phyloP scores from a whole-genome alignment of 2,797 vertebrate species.

The Pipistrellus kuhlii region DNA sequence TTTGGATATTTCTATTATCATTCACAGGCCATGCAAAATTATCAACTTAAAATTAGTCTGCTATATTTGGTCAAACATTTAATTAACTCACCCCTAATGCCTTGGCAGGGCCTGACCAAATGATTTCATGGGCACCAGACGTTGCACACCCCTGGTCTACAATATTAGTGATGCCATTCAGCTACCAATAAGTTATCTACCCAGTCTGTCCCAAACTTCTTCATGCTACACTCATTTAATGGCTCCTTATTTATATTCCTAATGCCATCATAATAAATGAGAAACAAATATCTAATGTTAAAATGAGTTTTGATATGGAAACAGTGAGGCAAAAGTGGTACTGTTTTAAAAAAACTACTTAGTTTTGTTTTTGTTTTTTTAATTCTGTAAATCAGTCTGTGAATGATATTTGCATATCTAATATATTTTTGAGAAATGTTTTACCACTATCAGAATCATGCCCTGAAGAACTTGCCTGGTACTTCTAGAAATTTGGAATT shows the following conservation, averaged over 20 bases:
- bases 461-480: slow-evolving; percentile 10
- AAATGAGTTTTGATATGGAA: slow-evolving; percentile 52
- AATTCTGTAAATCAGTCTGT: background rate
- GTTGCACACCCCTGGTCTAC: background rate
- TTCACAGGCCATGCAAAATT: too few species aligned
- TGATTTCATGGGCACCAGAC: too few species aligned
- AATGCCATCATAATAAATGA: background rate
- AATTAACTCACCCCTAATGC: too few species aligned
- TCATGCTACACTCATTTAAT: slow-evolving; percentile 21
- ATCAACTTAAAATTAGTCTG: too few species aligned
- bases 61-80: too few species aligned
- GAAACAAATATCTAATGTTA: slow-evolving; percentile 42
- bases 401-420: slow-evolving; percentile 32
- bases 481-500: slow-evolving; percentile 29
- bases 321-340: background rate
- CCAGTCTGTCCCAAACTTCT: slow-evolving; percentile 14
- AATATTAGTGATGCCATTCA: background rate
- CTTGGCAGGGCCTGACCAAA: too few species aligned
- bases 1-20: too few species aligned
- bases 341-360: background rate
- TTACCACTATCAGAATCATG: background rate
- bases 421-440: background rate
- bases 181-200: background rate
- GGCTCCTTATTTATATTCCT: slow-evolving; percentile 23
- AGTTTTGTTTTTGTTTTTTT: background rate